phyloP scores from a whole-genome alignment of 2,888 invertebrate species.

The Drosophila monieri region DNA sequence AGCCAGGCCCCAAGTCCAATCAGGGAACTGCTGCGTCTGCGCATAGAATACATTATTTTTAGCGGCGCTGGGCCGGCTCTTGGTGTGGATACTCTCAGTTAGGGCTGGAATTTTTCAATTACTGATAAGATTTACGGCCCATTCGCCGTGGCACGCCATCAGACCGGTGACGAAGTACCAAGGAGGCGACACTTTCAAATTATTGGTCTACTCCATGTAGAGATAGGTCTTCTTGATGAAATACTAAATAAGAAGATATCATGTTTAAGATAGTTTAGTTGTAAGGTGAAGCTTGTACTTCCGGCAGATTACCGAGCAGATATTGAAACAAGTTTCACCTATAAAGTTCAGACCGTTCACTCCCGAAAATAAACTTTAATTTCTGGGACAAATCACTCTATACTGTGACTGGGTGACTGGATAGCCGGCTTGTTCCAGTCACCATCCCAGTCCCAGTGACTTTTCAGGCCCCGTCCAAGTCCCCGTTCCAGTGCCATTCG shows the following conservation, averaged over 20 bases:
- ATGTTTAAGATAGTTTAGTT: too few species aligned
- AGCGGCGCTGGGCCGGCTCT: slow-evolving; percentile 44
- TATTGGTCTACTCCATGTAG: slow-evolving; percentile 12
- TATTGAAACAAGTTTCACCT: too few species aligned
- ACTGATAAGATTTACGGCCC: slow-evolving; percentile 49
- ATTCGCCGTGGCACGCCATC: slow-evolving; percentile 39
- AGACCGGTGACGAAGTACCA: slow-evolving; percentile 14
- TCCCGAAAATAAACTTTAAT: not conserved
- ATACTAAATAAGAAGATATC: too few species aligned
- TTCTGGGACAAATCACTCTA: not conserved
- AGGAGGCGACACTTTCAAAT: slow-evolving; percentile 8
- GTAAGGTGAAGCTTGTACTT: too few species aligned
- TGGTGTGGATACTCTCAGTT: slow-evolving; percentile 44
- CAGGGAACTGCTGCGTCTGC: slow-evolving; percentile 44
- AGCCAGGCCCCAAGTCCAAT: not conserved
- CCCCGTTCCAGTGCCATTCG: slow-evolving; percentile 14
- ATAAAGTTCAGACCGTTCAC: not conserved
- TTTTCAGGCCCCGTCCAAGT: slow-evolving; percentile 8
- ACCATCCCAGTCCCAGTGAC: not conserved
- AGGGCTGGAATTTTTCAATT: slow-evolving; percentile 60
- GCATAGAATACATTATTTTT: slow-evolving; percentile 67
- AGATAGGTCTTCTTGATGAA: too few species aligned
- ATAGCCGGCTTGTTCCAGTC: slow-evolving; percentile 15
- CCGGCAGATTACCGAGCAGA: too few species aligned
- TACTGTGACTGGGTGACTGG: slow-evolving; percentile 17